Base-by-base conservation (phyloP, 2,797 vertebrate genomes). In the Oryzias dopingdopingensis region DNA sequence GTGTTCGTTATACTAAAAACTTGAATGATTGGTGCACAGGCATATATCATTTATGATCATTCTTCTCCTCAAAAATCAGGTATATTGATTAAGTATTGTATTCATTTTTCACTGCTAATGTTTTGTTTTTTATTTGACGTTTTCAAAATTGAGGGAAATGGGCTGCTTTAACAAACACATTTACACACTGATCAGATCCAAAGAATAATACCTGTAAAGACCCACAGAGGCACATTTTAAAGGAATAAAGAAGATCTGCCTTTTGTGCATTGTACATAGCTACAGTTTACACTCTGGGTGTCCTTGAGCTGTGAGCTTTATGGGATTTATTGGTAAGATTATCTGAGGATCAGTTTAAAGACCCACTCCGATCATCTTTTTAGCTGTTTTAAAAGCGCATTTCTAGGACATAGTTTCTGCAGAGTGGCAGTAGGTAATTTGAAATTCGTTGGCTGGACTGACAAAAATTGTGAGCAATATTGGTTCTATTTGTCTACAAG, bases 201-300 rank as follows among this genome's bases (percentile, higher is more conserved):
- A 90, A 90, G 89, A 89, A 70, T 66, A 83, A 80, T 73, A 67
- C 74, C 83, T 84, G 67, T 76, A 70, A 72, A 55, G 43, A 14
- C 49, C 47, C 14, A 18, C 50, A 16, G 64, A 14, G 67, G 65
- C 65, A 7, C 70, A 76, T 80, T 72, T 72, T 53, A 52, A 76
- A 66, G 46, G 56, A 49, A 64, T 65, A 60, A 80, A 72, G 71
- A 68, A 67, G 66, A 80, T 66, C 72, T 83, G 80, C 82, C 80
- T 88, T 86, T 64, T 45, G 60, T 78, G 74, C 72, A 76, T 76
- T 88, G 85, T 83, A 88, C 69, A 87, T 81, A 86, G 74, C 76
- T 65, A 50, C 68, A 66, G 67, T 79, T 84, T 77, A 80, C 78
- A 72, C 76, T 65, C 70, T 54, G 49, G 65, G 67, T 65, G 69